Conservation (phyloP, 2,888 invertebrate species). For the Neoitamus cyanurus region DNA sequence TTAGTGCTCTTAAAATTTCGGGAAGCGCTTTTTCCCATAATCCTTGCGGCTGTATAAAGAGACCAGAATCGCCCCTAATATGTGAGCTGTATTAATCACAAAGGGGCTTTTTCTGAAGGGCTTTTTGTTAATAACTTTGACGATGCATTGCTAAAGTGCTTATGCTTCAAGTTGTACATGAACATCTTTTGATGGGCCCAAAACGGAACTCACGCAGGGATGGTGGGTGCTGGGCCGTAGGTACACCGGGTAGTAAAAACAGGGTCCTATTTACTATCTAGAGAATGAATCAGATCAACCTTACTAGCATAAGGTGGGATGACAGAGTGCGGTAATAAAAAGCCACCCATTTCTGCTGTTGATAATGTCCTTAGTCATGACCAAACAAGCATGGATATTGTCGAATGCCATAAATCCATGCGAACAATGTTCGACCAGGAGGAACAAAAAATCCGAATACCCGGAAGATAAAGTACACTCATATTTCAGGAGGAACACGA, state of each 20-base stretch:
- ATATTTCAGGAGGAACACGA: conserved; percentile 23
- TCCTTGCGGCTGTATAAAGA: background rate
- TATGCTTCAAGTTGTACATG: background rate
- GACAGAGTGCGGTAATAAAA: conserved; percentile 16
- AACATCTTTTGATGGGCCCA: too few species aligned
- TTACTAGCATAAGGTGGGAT: conserved; percentile 12
- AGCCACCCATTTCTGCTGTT: conserved; percentile 34
- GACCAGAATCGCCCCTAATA: background rate
- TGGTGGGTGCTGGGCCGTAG: too few species aligned
- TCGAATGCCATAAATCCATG: conserved; percentile 35
- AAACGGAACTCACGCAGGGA: background rate
- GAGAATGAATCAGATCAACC: conserved; percentile 22
- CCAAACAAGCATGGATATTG: conserved; percentile 40
- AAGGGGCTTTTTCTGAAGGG: background rate
- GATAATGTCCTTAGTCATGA: conserved; percentile 39
- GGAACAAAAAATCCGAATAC: conserved; percentile 30
- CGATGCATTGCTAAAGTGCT: background rate
- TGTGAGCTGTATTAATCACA: background rate
- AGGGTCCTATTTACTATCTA: conserved; percentile 1
- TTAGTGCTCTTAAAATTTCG: background rate
- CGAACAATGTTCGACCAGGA: conserved; percentile 30
- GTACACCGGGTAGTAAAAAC: background rate
- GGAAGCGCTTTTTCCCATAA: background rate
- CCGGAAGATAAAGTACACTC: conserved; percentile 35
- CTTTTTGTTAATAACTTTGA: background rate